Percentiles rank a stretch among this genome's conserved stretches.
Conservation (phyloP, 2,888 invertebrate species). For the Iphiclides podalirius region DNA sequence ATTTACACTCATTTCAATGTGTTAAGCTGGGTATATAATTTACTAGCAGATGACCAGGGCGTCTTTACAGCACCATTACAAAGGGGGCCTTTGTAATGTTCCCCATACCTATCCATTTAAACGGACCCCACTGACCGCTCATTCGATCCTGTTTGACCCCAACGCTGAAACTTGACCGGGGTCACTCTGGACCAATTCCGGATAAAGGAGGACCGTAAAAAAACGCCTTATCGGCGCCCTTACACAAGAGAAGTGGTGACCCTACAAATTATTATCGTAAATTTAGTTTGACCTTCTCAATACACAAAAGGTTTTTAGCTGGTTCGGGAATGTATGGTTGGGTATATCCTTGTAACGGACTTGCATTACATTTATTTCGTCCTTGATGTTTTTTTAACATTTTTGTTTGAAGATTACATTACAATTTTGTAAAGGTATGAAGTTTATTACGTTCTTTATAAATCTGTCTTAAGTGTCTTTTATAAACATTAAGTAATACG, state of each 20-base stretch:
- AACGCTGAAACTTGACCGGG: constrained; percentile 53
- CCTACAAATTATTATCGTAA: constrained; percentile 50
- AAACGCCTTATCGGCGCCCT: constrained; percentile 60
- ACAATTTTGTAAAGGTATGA: too few species aligned
- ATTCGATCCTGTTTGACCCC: constrained; percentile 55
- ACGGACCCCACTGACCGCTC: constrained; percentile 44
- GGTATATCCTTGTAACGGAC: constrained; percentile 62
- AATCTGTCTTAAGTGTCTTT: too few species aligned
- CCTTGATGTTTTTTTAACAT: too few species aligned
- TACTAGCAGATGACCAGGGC: not conserved
- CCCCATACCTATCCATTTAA: constrained; percentile 16
- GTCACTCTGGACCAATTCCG: constrained; percentile 67
- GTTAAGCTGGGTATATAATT: not conserved
- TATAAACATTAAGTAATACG: too few species aligned
- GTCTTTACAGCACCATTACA: not conserved
- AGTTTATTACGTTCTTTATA: too few species aligned
- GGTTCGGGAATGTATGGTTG: constrained; percentile 23
- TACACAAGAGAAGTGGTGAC: constrained; percentile 52
- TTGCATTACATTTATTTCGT: constrained; percentile 22
- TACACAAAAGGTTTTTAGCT: constrained; percentile 38
- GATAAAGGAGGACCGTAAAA: constrained; percentile 56
- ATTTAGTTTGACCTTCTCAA: constrained; percentile 51
- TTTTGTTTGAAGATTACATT: too few species aligned
- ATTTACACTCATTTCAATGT: too few species aligned
- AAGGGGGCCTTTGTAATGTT: not conserved